Conservation (phyloP, 2,113 vertebrate genomes). For the Collichthys lucidus region DNA sequence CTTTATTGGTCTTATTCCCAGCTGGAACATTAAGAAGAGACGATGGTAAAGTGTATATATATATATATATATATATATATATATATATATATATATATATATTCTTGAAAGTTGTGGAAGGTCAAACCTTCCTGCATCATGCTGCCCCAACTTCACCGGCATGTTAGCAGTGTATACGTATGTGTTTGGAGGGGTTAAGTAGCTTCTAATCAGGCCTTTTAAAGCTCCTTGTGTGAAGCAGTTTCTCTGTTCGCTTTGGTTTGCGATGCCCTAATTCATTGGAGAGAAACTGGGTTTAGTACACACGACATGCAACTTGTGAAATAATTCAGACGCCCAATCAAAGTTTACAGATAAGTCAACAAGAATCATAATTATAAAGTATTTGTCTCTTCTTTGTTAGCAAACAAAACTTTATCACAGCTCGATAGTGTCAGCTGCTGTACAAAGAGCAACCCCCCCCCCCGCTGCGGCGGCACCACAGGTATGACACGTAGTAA, state of each 20-base stretch:
- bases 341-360: conserved; percentile 3
- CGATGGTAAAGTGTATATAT: too few species aligned
- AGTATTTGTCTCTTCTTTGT: conserved; percentile 18
- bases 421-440: not conserved
- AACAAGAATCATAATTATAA: not conserved
- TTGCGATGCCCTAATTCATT: not conserved
- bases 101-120: not conserved
- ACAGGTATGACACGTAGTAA: conserved; percentile 50
- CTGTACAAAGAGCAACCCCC: not conserved
- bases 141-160: not conserved
- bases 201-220: not conserved
- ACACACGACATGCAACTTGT: not conserved
- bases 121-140: not conserved
- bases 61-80: too few species aligned
- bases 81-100: too few species aligned
- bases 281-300: not conserved
- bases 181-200: not conserved
- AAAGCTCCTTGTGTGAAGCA: conserved; percentile 9
- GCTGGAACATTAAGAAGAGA: conserved; percentile 1
- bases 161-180: not conserved
- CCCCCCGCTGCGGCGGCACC: conserved; percentile 26
- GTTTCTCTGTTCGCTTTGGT: not conserved
- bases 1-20: too few species aligned
- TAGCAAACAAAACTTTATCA: conserved; percentile 48
- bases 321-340: not conserved